A percentile compares a stretch with the other conserved stretches of the same genome.
These are phyloP conservation scores for Nephrotoma flavescens DNA, from an alignment of 2,888 invertebrate genomes.

Conservation along the genomic window DNA sequence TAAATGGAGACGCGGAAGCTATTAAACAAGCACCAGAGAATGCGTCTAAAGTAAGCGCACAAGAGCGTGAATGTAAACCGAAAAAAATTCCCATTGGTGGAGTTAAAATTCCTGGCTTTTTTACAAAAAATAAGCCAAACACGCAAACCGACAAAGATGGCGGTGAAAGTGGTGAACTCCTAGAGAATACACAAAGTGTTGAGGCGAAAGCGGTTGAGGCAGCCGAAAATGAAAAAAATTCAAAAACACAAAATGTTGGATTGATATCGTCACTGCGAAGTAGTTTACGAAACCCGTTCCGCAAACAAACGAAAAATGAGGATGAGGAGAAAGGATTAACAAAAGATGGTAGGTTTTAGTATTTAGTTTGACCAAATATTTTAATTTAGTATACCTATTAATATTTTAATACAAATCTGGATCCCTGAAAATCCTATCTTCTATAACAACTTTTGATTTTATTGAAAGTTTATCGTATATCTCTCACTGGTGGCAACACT, in stretches of 20 bases:
- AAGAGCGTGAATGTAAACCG: conserved; percentile 60
- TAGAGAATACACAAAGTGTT: conserved; percentile 30
- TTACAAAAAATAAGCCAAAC: conserved; percentile 59
- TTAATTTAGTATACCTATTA: too few relatives aligned
- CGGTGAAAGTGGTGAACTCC: conserved; percentile 33
- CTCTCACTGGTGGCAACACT: too few relatives aligned
- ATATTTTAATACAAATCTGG: too few relatives aligned
- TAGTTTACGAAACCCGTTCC: conserved; percentile 38
- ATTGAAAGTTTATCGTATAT: too few relatives aligned
- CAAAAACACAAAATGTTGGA: conserved; percentile 25
- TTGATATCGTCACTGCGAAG: conserved; percentile 23
- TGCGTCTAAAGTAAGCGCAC: conserved; percentile 32
- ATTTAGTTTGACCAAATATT: not conserved
- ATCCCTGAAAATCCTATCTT: too few relatives aligned
- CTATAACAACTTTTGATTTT: too few relatives aligned
- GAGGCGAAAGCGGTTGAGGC: conserved; percentile 17
- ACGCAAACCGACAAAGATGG: conserved; percentile 38
- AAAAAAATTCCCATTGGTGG: conserved; percentile 76
- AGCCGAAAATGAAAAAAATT: conserved; percentile 24
- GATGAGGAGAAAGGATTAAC: conserved; percentile 22
- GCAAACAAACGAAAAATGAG: conserved; percentile 32
- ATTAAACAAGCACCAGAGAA: conserved; percentile 5
- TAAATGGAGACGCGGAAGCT: conserved; percentile 2
- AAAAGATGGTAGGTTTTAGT: conserved; percentile 21
- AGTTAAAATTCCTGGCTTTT: conserved; percentile 79